Conservation (phyloP, 1,140 invertebrate species). For the Brachionus manjavacas region DNA sequence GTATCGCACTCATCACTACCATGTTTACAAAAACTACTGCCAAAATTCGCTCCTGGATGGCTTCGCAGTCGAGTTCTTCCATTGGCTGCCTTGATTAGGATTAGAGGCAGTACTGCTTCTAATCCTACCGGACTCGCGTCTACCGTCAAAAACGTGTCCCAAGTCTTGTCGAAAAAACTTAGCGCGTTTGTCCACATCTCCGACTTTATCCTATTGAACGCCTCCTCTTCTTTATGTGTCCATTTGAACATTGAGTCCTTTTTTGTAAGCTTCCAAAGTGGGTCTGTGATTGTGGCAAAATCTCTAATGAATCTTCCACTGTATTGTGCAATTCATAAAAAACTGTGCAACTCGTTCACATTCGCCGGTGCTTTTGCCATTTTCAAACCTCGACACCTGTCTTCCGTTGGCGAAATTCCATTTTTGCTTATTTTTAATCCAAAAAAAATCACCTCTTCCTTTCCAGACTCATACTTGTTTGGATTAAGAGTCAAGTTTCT, state of each 20-base stretch:
- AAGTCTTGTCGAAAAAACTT: not conserved
- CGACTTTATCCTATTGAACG: not conserved
- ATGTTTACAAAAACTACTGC: not conserved
- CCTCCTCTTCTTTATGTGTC: not conserved
- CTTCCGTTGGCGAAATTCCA: not conserved
- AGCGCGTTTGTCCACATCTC: not conserved
- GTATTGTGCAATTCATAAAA: not conserved
- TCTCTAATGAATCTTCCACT: not conserved
- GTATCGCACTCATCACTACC: not conserved
- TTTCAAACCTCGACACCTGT: not conserved
- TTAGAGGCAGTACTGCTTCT: constrained; percentile 58
- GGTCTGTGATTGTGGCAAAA: constrained; percentile 2
- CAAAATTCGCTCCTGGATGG: not conserved
- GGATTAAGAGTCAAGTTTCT: not conserved
- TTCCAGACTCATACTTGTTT: not conserved
- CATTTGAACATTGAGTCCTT: not conserved
- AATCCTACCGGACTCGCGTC: constrained; percentile 52
- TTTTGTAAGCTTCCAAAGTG: not conserved
- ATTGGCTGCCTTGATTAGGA: not conserved
- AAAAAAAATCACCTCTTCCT: not conserved
- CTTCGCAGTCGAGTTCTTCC: not conserved
- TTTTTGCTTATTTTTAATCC: not conserved
- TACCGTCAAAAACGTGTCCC: not conserved
- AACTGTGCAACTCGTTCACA: not conserved
- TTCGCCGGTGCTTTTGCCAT: not conserved